Conservation (phyloP, 2,797 vertebrate genomes). For the Acrossocheilus wenchowensis region DNA sequence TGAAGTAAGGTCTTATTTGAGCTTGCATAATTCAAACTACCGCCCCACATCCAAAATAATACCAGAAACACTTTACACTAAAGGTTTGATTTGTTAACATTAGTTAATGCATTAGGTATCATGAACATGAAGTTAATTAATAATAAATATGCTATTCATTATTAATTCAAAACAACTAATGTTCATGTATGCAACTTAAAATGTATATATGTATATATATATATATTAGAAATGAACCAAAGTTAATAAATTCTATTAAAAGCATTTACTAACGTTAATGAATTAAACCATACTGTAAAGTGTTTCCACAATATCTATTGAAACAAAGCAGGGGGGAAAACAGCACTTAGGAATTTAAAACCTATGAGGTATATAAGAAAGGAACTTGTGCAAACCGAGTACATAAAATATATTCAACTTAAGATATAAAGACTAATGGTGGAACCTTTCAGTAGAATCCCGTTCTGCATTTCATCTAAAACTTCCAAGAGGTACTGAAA, state of each 20-base stretch:
- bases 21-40: conserved; percentile 68
- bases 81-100: conserved; percentile 58
- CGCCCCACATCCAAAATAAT: conserved; percentile 60
- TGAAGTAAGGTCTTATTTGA: conserved; percentile 1
- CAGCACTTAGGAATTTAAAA: conserved; percentile 73
- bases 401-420: conserved; percentile 64
- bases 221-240: neutral
- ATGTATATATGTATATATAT: neutral
- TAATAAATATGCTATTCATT: neutral
- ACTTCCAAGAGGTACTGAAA: conserved; percentile 53
- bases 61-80: conserved; percentile 40
- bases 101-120: neutral
- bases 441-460: conserved; percentile 61
- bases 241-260: neutral
- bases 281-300: neutral
- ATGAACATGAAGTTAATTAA: neutral
- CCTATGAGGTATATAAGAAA: conserved; percentile 78
- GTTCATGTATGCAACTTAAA: neutral
- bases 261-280: neutral
- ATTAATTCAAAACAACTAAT: neutral
- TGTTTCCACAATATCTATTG: neutral
- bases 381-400: conserved; percentile 70
- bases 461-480: conserved; percentile 55
- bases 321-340: conserved; percentile 55
- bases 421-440: conserved; percentile 62